A percentile compares a stretch with the other conserved stretches of the same genome.
Evolutionary conservation across 2,113 vertebrate species (phyloP).

Genomic region (Maccullochella peelii): DNA sequence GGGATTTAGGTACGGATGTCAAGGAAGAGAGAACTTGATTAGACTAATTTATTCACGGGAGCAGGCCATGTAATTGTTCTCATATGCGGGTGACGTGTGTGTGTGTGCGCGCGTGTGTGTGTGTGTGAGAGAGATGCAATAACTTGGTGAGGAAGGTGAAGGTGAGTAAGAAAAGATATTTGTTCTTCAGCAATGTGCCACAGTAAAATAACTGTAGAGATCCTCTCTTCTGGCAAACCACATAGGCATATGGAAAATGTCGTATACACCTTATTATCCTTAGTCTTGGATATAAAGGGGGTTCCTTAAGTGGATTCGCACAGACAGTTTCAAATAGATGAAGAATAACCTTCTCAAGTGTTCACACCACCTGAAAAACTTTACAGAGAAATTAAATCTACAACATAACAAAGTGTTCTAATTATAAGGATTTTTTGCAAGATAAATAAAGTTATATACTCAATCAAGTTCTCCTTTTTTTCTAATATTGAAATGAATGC

Average conservation of each 20-base stretch:
- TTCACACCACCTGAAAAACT: not conserved
- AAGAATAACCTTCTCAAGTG: not conserved
- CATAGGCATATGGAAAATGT: not conserved
- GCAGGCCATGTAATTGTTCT: conserved; percentile 63
- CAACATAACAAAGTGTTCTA: not conserved
- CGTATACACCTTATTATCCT: not conserved
- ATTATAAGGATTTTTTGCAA: not conserved
- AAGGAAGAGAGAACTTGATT: conserved; percentile 64
- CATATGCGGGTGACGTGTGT: conserved; percentile 54
- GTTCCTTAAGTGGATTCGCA: not conserved
- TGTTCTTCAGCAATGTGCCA: conserved; percentile 18
- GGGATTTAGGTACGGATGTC: conserved; percentile 68
- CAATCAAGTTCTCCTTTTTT: not conserved
- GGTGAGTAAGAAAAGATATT: conserved; percentile 29
- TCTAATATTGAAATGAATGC: not conserved
- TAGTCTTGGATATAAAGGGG: not conserved
- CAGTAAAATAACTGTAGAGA: not conserved
- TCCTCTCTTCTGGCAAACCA: not conserved
- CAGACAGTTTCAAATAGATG: not conserved
- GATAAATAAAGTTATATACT: not conserved
- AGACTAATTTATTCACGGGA: conserved; percentile 68
- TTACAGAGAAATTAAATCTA: too few relatives aligned
- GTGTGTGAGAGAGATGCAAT: conserved; percentile 2
- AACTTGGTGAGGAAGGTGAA: too few relatives aligned
- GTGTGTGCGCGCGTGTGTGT: conserved; percentile 11